Conservation (phyloP, 1,140 invertebrate genomes). For the Apis mellifera region Amel_HAv3.1 CM009945.2:2537001-2537500, state of each 20-base stretch:
- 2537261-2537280: not conserved
- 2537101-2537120: not conserved
- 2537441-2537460: not conserved
- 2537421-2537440: not conserved
- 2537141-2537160: not conserved
- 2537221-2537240: not conserved
- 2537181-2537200: not conserved
- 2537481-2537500: not conserved
- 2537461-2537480: not conserved
- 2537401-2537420: not conserved
- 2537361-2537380: not conserved
- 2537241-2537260: not conserved
- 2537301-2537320: not conserved
- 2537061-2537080: not conserved
- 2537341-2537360: not conserved
- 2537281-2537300: not conserved
- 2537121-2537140: constrained; percentile 14
- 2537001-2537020: not conserved
- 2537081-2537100: not conserved
- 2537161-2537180: constrained; percentile 38
- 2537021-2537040: too few relatives aligned
- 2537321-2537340: not conserved
- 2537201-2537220: not conserved
- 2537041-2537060: too few relatives aligned
- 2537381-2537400: not conserved